A percentile compares a stretch with the other conserved stretches of the same genome.
These are phyloP conservation scores for Tauraco hartlaubi DNA, from an alignment of 2,797 vertebrate genomes.

Conservation along the genomic window DNA sequence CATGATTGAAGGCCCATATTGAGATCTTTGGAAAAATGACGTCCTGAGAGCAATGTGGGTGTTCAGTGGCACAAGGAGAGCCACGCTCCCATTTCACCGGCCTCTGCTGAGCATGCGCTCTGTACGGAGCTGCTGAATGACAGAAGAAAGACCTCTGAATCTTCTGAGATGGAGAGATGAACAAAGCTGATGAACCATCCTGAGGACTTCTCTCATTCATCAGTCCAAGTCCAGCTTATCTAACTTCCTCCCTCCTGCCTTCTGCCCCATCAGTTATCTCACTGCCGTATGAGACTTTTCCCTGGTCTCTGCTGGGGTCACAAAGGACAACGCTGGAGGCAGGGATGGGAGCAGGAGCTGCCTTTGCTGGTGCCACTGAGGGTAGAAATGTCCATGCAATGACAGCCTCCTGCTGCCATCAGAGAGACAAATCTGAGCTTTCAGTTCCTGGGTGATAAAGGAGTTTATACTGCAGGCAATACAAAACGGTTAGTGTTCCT, in stretches of 20 bases:
- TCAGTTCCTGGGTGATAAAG: background rate
- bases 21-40: background rate
- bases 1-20: rapidly evolving
- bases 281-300: background rate
- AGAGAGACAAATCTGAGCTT: background rate
- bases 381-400: background rate
- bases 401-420: background rate
- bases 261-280: background rate
- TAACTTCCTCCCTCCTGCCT: background rate
- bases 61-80: background rate
- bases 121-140: background rate
- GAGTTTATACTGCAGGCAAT: background rate
- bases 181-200: background rate
- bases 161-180: background rate
- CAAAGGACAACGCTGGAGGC: background rate
- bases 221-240: background rate
- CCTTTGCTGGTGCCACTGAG: background rate
- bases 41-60: background rate
- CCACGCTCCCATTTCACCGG: background rate
- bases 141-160: background rate
- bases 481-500: background rate
- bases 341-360: background rate
- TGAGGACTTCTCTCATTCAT: background rate
- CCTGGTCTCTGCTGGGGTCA: background rate
- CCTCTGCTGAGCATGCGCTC: background rate